These are phyloP conservation scores for Diorhabda carinulata DNA, from an alignment of 1,140 invertebrate genomes.

Conservation along the genomic window DNA sequence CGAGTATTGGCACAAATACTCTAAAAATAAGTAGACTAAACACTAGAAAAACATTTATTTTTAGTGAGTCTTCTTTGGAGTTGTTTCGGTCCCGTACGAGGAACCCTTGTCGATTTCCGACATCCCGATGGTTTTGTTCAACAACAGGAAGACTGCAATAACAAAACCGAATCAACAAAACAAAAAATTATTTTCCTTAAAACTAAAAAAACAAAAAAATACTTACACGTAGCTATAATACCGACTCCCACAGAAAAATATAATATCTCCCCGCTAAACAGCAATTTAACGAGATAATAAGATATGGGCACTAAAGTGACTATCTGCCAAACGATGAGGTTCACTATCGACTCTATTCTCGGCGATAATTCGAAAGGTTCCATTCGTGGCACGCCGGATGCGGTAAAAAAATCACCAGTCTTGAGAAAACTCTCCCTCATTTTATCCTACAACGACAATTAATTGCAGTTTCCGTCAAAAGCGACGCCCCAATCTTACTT, in stretches of 20 bases:
- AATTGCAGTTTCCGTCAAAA: neutral
- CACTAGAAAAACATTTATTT: neutral
- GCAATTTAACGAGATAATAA: conserved; percentile 63
- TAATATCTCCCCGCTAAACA: conserved; percentile 69
- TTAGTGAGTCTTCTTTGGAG: conserved; percentile 33
- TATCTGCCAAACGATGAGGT: conserved; percentile 66
- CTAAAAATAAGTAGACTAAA: neutral
- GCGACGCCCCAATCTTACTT: conserved; percentile 55
- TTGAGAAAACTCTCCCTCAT: conserved; percentile 75
- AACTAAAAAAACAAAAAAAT: conserved; percentile 18
- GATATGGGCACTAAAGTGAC: conserved; percentile 66
- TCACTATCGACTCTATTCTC: conserved; percentile 65
- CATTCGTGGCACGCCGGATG: conserved; percentile 64
- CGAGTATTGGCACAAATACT: conserved; percentile 13
- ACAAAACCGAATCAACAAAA: conserved; percentile 18
- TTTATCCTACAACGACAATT: conserved; percentile 57
- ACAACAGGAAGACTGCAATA: conserved; percentile 71
- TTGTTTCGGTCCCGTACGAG: conserved; percentile 62
- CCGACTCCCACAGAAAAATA: conserved; percentile 63
- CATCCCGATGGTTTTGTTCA: conserved; percentile 76
- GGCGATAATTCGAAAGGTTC: conserved; percentile 54
- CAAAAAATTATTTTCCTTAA: neutral
- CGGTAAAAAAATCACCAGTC: conserved; percentile 77
- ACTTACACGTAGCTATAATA: conserved; percentile 71
- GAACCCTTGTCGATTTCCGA: conserved; percentile 81